Evolutionary conservation across 2,113 vertebrate species (phyloP).

Genomic region (Machaerirhynchus nigripectus): DNA sequence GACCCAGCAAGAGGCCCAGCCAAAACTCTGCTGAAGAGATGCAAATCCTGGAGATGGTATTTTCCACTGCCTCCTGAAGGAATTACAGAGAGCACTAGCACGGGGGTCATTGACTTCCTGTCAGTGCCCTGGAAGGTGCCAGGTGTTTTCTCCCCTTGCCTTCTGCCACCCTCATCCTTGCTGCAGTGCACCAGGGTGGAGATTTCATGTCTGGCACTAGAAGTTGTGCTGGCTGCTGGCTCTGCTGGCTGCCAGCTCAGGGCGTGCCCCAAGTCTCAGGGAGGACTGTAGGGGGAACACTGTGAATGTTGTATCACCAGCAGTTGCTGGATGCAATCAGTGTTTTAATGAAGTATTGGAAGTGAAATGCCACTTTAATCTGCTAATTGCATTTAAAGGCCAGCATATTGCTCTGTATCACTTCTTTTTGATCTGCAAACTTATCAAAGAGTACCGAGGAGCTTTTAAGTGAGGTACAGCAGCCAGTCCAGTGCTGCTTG

Average conservation of each 20-base stretch:
- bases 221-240: neutral
- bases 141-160: neutral
- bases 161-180: neutral
- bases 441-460: slow-evolving; percentile 18
- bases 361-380: slow-evolving; percentile 48
- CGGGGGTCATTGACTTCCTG: accelerated
- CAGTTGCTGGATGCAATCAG: neutral
- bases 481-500: neutral
- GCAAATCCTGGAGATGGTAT: accelerated
- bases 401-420: neutral
- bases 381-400: slow-evolving; percentile 54
- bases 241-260: neutral
- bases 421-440: slow-evolving; percentile 17
- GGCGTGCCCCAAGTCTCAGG: neutral
- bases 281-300: slow-evolving; percentile 46
- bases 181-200: neutral
- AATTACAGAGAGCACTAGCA: neutral
- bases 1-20: neutral
- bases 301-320: neutral
- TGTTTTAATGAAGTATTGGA: slow-evolving; percentile 24
- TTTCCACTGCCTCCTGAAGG: neutral
- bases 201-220: neutral
- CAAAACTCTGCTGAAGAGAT: neutral
- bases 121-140: too few relatives aligned
- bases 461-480: slow-evolving; percentile 22